Evolutionary conservation across 1,140 invertebrate genomes (phyloP).

Genomic region (Drosophila yakuba): DNA sequence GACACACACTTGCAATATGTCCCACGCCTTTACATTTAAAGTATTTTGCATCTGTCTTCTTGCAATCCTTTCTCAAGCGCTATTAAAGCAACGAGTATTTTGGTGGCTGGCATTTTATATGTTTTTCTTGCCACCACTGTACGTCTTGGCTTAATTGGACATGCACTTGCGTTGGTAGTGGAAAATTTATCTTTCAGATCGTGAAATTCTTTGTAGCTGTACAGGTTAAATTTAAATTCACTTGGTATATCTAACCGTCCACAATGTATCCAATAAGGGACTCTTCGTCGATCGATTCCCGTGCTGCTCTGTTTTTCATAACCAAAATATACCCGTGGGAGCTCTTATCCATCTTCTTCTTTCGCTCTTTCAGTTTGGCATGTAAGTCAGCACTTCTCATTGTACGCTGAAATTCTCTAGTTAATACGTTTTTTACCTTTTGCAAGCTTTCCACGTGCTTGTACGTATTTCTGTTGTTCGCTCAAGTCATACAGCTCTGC

Average conservation of each 20-base stretch:
- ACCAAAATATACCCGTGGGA: neutral
- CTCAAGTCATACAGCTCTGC: neutral
- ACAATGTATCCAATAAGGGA: neutral
- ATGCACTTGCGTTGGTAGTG: neutral
- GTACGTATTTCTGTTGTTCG: neutral
- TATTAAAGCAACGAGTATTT: constrained; percentile 1
- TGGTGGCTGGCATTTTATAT: neutral
- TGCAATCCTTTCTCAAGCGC: neutral
- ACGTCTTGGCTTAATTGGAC: neutral
- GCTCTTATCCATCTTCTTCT: neutral
- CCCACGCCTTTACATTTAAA: neutral
- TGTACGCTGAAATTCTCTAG: too few species aligned
- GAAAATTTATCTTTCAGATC: neutral
- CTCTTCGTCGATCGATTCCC: neutral
- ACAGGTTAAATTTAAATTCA: neutral
- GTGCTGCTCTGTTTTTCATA: neutral
- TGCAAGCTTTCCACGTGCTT: neutral
- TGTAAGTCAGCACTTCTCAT: too few species aligned
- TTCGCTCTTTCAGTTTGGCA: neutral
- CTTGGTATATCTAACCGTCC: neutral
- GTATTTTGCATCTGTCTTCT: neutral
- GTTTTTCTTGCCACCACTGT: neutral
- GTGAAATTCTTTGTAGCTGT: neutral
- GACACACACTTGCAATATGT: neutral
- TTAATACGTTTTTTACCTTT: too few species aligned